phyloP scores from a whole-genome alignment of 2,797 vertebrate species.

The Dendrocincla fuliginosa region DNA sequence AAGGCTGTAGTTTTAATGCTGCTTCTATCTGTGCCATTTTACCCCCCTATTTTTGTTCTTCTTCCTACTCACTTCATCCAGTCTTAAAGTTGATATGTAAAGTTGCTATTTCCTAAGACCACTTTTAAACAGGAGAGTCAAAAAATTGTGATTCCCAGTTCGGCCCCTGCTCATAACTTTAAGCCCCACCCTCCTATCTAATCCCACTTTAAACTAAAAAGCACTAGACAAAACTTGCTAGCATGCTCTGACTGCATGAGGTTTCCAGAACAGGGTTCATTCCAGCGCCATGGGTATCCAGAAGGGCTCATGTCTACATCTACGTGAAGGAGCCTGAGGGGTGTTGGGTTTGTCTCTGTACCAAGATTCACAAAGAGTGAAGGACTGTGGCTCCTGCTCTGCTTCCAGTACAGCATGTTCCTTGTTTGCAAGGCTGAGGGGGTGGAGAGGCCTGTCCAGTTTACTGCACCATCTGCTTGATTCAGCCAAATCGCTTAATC shows the following conservation, averaged over 20 bases:
- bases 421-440: neutral
- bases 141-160: neutral
- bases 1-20: neutral
- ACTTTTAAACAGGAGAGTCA: neutral
- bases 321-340: neutral
- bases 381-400: neutral
- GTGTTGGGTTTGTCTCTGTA: neutral
- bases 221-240: neutral
- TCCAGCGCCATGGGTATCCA: neutral
- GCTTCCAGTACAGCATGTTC: constrained; percentile 22
- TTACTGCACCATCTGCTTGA: constrained; percentile 54
- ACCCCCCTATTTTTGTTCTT: neutral
- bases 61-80: neutral
- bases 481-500: constrained; percentile 58
- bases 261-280: neutral
- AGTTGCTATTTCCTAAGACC: neutral
- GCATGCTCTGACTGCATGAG: neutral
- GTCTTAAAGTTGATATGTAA: neutral
- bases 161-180: neutral
- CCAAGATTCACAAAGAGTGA: neutral
- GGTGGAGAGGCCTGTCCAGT: constrained; percentile 27
- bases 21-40: neutral
- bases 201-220: neutral
- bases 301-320: neutral
- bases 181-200: neutral